phyloP scores from a whole-genome alignment of 1,140 invertebrate species.

The Drosophila kikkawai region DNA sequence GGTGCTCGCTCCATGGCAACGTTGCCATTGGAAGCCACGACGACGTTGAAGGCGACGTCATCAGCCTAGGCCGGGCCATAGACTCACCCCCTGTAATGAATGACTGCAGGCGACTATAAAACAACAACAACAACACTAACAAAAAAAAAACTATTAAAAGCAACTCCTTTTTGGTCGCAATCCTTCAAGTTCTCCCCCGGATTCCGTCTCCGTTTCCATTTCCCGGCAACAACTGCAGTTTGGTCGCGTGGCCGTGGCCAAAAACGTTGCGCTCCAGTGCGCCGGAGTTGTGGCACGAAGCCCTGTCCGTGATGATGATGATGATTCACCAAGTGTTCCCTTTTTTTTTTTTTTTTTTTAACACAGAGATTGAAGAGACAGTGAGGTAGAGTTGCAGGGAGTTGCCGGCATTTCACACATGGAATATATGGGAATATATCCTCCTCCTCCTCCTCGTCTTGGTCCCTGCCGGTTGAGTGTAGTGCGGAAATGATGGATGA shows the following conservation, averaged over 20 bases:
- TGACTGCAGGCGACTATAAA: conserved; percentile 33
- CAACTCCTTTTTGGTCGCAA: conserved; percentile 37
- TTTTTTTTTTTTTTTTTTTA: conserved; percentile 15
- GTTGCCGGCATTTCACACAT: conserved; percentile 39
- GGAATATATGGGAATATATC: conserved; percentile 10
- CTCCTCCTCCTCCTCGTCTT: background rate
- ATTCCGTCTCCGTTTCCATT: background rate
- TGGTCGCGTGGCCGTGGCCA: conserved; percentile 62
- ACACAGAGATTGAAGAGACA: background rate
- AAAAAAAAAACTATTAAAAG: conserved; percentile 47
- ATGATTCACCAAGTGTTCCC: conserved; percentile 43
- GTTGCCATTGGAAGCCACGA: conserved; percentile 37
- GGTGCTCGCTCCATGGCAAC: conserved; percentile 66
- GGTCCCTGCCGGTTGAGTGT: conserved; percentile 10
- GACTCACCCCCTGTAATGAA: conserved; percentile 1
- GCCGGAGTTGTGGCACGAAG: conserved; percentile 42
- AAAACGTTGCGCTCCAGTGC: conserved; percentile 54
- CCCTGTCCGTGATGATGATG: background rate
- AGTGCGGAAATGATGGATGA: conserved; percentile 57
- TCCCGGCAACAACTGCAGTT: conserved; percentile 53
- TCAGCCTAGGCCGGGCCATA: conserved; percentile 38
- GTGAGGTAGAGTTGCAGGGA: background rate
- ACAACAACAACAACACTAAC: background rate
- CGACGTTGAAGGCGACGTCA: conserved; percentile 48
- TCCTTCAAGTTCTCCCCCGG: conserved; percentile 42